Evolutionary conservation across 2,113 vertebrate genomes (phyloP), one percentile per base, ranked within the genome.

Genomic region (Barbus barbus): DNA sequence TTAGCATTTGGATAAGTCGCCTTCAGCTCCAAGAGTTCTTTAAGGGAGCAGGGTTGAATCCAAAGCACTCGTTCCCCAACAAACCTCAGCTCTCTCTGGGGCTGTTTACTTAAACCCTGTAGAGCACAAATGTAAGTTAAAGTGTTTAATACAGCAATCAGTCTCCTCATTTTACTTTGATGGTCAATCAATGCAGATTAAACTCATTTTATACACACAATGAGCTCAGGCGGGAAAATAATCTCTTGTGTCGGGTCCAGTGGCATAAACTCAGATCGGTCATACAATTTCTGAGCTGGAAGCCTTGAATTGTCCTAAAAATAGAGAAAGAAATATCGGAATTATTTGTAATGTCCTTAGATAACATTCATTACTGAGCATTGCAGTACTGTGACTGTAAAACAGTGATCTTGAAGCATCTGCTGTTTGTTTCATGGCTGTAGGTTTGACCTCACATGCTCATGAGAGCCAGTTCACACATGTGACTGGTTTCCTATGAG

Each of bases 151-250:
- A 9, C 20, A 51, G 75, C n/a, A n/a, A 77, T 22, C n/a, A n/a
- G 58, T 22, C 7, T n/a, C 8, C 53, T 56, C 24, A 51, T 26
- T 48, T 53, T 61, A 44, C 3, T 26, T 20, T 44, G 14, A 79
- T 41, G 16, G 9, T 79, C n/a, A 18, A 78, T 53, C 13, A 76
- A 61, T 78, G 12, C 22, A 44, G 20, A 36, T n/a, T 8, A 67
- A 24, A 31, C 4, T 36, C 2, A 71, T 81, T 65, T 56, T 63
- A 26, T 60, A 76, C 6, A 0, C 75, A 97, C 98, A 93, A 96
- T 91, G 84, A 99, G 91, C 65, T 99, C 97, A 24, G 98, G 97
- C 16, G 98, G 98, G 73, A 99, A 99, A 88, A 99, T 99, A 22
- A 96, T 94, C 63, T 99, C 97, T 88, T 99, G 98, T 0, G 97